Base-by-base conservation (phyloP, 1,140 invertebrate species). In the Drosophila oshimai region DNA sequence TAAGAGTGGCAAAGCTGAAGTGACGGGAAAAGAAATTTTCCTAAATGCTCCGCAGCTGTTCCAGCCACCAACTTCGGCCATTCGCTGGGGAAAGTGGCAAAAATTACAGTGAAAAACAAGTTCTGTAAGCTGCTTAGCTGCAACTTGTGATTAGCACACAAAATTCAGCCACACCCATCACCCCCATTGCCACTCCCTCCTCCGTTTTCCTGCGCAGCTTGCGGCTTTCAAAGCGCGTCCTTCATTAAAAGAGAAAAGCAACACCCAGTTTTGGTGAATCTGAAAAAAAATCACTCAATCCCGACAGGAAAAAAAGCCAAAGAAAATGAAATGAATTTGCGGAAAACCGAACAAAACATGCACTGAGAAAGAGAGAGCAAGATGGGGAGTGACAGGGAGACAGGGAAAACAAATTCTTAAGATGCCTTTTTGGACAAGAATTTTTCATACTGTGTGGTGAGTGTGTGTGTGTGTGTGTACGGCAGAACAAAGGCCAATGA, bases 41-140 rank as follows among this genome's bases (percentile, higher is more conserved):
- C 72, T 71, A 71, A 72, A 72, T 72, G 44, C 39, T 61, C 15
- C 10, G 45, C 68, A 72, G 68, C 68, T 72, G 68, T 61, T 41
- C 29, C 20, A 37, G 29, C 65, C 13, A 37, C 15, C 29, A 71
- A 72, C 68, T 72, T 72, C 33, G 42, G 41, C 39, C 67, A 61
- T 72, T 73, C 57, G 50, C n/a, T 37, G 36, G 17, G 29, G 42
- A 62, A 54, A 73, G 69, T 64, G 47, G 53, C 68, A 54, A 45
- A 75, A 83, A 86, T 79, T 86, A 75, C 75, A 75, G 39, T 61
- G 53, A 24, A 36, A 84, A 80, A 73, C 71, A 84, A 84, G 80
- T 84, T 84, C 64, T 51, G 42, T 84, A 84, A 84, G 80, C 80
- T 75, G 80, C 80, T 84, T 84, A 84, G 60, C 81, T 86, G 80